Evolutionary conservation across 1,140 invertebrate species (phyloP).

Genomic region (Rhopalosiphum padi): DNA sequence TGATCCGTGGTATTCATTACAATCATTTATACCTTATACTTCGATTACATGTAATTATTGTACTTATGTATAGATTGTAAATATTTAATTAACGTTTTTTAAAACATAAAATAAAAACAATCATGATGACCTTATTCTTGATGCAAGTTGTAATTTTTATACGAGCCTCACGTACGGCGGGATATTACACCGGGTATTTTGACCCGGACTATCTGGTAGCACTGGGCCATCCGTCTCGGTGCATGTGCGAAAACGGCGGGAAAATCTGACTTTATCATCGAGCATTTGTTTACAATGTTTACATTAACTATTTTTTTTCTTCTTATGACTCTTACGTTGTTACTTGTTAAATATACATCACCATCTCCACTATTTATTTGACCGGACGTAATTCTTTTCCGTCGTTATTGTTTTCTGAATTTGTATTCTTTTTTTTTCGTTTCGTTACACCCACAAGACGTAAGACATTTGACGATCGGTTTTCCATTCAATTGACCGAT

Average conservation of each 20-base stretch:
- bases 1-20: too few relatives aligned
- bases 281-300: slow-evolving; percentile 48
- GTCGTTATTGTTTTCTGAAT: neutral
- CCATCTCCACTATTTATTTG: neutral
- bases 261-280: slow-evolving; percentile 53
- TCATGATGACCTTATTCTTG: neutral
- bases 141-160: neutral
- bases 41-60: too few relatives aligned
- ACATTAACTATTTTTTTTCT: slow-evolving; percentile 25
- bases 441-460: neutral
- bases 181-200: neutral
- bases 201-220: neutral
- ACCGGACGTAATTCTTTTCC: neutral
- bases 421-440: neutral
- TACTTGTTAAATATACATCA: neutral
- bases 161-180: neutral
- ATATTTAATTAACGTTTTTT: too few relatives aligned
- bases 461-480: neutral
- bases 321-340: neutral
- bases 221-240: neutral
- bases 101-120: too few relatives aligned
- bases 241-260: slow-evolving; percentile 53
- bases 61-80: too few relatives aligned
- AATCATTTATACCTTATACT: too few relatives aligned
- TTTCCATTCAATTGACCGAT: neutral